Evolutionary conservation across 2,113 vertebrate genomes (phyloP).

Genomic region (Balaeniceps rex): DNA sequence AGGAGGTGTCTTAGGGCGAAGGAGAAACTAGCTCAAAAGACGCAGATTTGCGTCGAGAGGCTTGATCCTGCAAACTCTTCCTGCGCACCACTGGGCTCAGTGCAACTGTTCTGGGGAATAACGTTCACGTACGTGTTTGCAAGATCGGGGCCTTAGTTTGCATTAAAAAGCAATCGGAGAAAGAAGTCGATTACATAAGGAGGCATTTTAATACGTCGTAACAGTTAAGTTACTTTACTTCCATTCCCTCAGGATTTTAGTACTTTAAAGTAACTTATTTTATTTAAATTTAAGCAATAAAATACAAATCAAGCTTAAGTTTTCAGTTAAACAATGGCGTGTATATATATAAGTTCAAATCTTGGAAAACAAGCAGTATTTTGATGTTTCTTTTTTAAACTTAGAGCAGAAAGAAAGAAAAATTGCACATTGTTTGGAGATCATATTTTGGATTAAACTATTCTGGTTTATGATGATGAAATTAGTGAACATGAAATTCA

Average conservation of each 20-base stretch:
- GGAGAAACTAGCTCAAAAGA: background rate
- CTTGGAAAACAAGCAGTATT: constrained; percentile 55
- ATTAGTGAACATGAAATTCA: constrained; percentile 43
- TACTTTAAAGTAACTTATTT: constrained; percentile 74
- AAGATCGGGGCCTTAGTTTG: background rate
- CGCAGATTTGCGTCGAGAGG: background rate
- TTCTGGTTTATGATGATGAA: constrained; percentile 17
- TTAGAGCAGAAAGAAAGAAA: constrained; percentile 44
- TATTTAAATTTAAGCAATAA: constrained; percentile 83
- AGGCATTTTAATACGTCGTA: constrained; percentile 37
- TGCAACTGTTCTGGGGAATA: background rate
- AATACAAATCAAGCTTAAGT: constrained; percentile 63
- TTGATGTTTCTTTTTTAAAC: constrained; percentile 57
- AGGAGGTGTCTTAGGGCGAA: background rate
- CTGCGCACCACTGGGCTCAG: background rate
- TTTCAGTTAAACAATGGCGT: constrained; percentile 63
- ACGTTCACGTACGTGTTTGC: background rate
- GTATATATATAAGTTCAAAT: constrained; percentile 56
- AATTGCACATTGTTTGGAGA: constrained; percentile 58
- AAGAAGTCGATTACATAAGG: background rate
- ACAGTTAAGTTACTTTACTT: constrained; percentile 63
- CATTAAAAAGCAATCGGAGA: background rate
- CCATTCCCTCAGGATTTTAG: constrained; percentile 73
- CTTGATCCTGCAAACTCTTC: background rate
- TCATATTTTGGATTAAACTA: constrained; percentile 53